Conservation (phyloP, 1,140 invertebrate species). For the Polyergus mexicanus region DNA sequence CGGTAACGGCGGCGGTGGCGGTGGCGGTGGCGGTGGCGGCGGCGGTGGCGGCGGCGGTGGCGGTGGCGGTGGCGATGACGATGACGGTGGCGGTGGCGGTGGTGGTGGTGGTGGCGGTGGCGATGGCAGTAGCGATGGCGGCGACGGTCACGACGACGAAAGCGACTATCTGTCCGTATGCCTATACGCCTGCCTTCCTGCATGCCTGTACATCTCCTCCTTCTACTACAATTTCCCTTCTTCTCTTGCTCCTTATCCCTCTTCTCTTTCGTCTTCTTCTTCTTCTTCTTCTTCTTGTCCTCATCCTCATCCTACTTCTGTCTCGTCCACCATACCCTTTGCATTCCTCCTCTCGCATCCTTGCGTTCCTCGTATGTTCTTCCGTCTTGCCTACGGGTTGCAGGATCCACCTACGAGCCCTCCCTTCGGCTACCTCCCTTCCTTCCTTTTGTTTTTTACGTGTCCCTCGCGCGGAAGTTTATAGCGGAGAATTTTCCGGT, state of each 20-base stretch:
- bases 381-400: conserved; percentile 17
- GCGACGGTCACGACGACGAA: conserved; percentile 24
- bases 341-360: conserved; percentile 32
- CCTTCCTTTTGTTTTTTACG: conserved; percentile 24
- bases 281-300: conserved; percentile 39
- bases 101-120: conserved; percentile 29
- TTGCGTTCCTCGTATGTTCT: neutral
- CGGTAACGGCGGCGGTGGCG: conserved; percentile 30
- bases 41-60: conserved; percentile 26
- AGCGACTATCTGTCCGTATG: conserved; percentile 67
- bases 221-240: conserved; percentile 21
- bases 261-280: neutral
- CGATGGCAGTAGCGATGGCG: conserved; percentile 30
- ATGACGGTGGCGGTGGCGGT: conserved; percentile 22
- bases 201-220: conserved; percentile 44
- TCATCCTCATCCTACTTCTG: conserved; percentile 42
- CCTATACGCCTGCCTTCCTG: conserved; percentile 60
- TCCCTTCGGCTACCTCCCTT: conserved; percentile 22
- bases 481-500: conserved; percentile 39
- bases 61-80: conserved; percentile 44
- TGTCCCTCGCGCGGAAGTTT: conserved; percentile 10
- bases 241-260: neutral
- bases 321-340: neutral
- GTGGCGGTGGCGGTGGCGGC: conserved; percentile 18
- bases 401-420: conserved; percentile 12